Base-by-base conservation (phyloP, 1,140 invertebrate genomes). In the Calliopsis andreniformis region DNA sequence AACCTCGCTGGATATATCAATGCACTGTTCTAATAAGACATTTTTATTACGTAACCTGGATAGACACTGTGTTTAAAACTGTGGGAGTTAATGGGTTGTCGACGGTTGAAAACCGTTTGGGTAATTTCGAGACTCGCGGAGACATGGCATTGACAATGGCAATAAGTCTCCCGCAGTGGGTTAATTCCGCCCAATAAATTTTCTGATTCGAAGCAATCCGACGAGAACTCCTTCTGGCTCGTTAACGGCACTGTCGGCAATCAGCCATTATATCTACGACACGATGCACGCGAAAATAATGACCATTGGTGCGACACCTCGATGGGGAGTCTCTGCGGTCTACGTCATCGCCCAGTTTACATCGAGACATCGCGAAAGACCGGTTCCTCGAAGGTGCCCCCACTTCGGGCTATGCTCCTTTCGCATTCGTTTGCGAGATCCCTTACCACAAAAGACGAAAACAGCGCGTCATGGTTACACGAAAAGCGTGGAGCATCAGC, bases 261-360 rank as follows among this genome's bases (percentile, higher is more conserved):
- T 72, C 69, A 64, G 47, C 49, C 30, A 32, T 42, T 61, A 39
- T 30, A 39, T 64, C 39, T 23, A 39, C 12, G 43, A 68, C 28
- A 45, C 18, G 2, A 25, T n/a, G 43, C 42, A 68, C 10, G 28
- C 1, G 30, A 45, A 35, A 68, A 63, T 64, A 80, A 77, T 47
- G 35, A 49, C 32, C 45, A 51, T 56, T 6, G 59, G 47, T 28
- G 45, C 30, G 51, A 42, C 55, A 75, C 55, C 64, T 61, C 62
- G 43, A 23, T 55, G 53, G 62, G 66, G 55, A 55, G 23, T 23
- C 59, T 70, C 43, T 42, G 39, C 39, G 51, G 76, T 14, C 78
- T 80, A 76, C 84, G 86, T 87, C 84, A 87, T 87, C 84, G 84
- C 84, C 69, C 73, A 55, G 73, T 88, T 86, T 85, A 80, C 62